Conservation (phyloP, 2,888 invertebrate species). For the Panopea generosa region DNA sequence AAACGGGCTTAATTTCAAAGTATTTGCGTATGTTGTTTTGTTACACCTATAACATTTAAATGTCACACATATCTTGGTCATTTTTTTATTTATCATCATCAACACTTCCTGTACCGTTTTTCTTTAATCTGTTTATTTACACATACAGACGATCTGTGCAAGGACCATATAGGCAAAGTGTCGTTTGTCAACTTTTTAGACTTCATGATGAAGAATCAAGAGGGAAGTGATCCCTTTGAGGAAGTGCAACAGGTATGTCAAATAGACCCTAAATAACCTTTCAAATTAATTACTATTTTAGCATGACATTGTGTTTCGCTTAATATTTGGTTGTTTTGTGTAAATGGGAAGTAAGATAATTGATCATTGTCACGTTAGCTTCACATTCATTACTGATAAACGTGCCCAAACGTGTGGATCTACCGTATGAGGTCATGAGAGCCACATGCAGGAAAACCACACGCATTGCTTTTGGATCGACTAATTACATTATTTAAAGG, state of each 20-base stretch:
- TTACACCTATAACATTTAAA: no score
- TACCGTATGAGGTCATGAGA: no score
- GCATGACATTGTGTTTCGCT: background rate
- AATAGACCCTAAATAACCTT: background rate
- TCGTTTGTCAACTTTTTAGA: conserved; percentile 73
- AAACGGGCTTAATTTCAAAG: no score
- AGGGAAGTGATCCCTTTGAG: conserved; percentile 75
- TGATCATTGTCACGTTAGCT: no score
- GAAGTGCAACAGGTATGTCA: conserved; percentile 72
- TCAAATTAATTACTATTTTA: background rate
- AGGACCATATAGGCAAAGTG: conserved; percentile 64
- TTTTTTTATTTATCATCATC: background rate
- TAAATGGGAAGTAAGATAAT: no score
- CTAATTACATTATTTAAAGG: no score
- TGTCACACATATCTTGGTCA: background rate
- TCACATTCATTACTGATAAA: no score
- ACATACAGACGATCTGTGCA: conserved; percentile 70
- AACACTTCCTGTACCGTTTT: background rate
- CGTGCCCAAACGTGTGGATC: no score
- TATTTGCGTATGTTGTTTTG: no score
- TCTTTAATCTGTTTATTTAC: background rate
- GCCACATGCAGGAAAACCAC: no score
- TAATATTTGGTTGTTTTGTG: background rate
- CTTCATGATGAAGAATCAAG: conserved; percentile 73
- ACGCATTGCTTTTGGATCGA: no score